phyloP scores from a whole-genome alignment of 2,113 vertebrate genomes.

The Numenius arquata region DNA sequence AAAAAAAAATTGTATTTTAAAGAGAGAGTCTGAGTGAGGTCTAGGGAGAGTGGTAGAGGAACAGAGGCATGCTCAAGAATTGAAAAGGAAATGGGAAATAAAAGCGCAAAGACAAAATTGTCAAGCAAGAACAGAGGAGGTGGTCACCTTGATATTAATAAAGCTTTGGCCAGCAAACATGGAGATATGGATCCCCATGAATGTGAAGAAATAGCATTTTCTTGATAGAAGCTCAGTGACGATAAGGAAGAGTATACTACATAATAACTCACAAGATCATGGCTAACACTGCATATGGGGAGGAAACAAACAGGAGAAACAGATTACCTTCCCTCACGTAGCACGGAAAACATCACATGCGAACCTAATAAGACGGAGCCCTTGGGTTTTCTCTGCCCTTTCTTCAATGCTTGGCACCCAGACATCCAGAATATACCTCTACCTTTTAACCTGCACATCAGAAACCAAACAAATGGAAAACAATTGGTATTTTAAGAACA shows the following conservation, averaged over 20 bases:
- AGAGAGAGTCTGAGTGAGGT: no score
- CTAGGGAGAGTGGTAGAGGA: no score
- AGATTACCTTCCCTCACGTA: not conserved
- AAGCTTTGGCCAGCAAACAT: no score
- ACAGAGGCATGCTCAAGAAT: no score
- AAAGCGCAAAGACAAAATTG: no score
- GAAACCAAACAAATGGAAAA: not conserved
- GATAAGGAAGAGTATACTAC: not conserved
- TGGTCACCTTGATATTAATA: not conserved
- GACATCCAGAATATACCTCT: not conserved
- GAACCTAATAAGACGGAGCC: not conserved
- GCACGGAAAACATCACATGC: not conserved
- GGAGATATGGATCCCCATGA: not conserved
- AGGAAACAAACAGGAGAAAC: not conserved
- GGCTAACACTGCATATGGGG: not conserved
- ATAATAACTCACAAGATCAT: not conserved
- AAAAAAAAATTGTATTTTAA: no score
- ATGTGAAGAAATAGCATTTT: not conserved
- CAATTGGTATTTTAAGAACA: not conserved
- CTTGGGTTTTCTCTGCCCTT: not conserved
- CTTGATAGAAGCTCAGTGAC: not conserved
- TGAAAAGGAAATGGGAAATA: no score
- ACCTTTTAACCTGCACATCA: not conserved
- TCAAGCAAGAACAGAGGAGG: not conserved
- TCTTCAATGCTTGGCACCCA: not conserved